Conservation (phyloP, 2,797 vertebrate genomes). For the Rhyacichthys aspro region DNA sequence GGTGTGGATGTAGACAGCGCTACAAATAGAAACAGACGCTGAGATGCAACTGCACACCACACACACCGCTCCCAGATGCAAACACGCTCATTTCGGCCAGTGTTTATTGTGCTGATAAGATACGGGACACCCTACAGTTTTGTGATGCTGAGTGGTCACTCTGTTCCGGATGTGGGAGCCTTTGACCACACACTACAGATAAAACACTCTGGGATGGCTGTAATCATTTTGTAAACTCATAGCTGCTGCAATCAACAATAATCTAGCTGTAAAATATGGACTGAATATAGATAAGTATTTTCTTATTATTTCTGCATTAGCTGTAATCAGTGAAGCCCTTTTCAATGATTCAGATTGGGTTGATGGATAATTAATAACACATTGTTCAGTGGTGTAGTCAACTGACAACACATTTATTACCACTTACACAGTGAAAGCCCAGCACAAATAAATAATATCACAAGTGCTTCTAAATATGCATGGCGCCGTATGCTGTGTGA, state of each 20-base stretch:
- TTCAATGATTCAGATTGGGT: not conserved
- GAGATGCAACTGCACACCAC: not conserved
- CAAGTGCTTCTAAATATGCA: conserved; percentile 42
- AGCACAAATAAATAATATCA: conserved; percentile 46
- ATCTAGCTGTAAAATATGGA: too few species aligned
- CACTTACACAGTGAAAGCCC: not conserved
- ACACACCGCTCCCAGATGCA: not conserved
- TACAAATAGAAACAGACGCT: conserved; percentile 27
- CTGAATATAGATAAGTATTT: too few species aligned
- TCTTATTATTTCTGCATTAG: not conserved
- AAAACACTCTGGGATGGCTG: conserved; percentile 51
- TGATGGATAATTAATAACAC: not conserved
- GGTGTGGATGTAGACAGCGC: conserved; percentile 33
- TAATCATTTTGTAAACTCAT: conserved; percentile 38
- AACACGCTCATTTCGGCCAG: conserved; percentile 17
- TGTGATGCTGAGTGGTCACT: conserved; percentile 53
- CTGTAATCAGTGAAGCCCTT: not conserved
- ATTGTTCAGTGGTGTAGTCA: not conserved
- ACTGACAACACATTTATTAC: conserved; percentile 1
- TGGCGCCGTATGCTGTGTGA: conserved; percentile 27
- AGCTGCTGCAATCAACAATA: conserved; percentile 54
- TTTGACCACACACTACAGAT: conserved; percentile 47
- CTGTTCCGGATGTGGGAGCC: conserved; percentile 34
- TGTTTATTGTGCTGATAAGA: conserved; percentile 59
- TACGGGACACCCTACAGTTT: conserved; percentile 41